A percentile compares a stretch with the other conserved stretches of the same genome.
These are phyloP conservation scores for Dimorphilus gyrociliatus DNA, from an alignment of 2,888 invertebrate species.

Conservation along the genomic window DNA sequence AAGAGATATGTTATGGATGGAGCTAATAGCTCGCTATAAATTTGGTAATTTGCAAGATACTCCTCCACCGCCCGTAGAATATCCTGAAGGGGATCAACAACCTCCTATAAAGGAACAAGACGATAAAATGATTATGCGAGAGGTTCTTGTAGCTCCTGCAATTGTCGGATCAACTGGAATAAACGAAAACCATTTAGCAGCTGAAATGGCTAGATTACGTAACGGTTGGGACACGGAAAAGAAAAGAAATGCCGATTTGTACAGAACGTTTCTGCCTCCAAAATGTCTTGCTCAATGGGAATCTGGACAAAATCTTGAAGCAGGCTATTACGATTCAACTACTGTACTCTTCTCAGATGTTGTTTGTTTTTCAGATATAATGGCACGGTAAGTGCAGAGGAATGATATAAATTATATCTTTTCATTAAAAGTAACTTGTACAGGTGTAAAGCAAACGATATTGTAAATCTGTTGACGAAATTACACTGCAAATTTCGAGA, in stretches of 20 bases:
- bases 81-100: too few relatives aligned
- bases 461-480: conserved; percentile 21
- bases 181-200: too few relatives aligned
- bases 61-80: too few relatives aligned
- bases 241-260: conserved; percentile 10
- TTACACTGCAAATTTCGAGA: conserved; percentile 21
- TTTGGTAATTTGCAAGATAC: neutral
- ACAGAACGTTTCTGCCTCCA: conserved; percentile 14
- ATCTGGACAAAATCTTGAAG: conserved; percentile 11
- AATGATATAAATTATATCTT: too few relatives aligned
- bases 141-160: too few relatives aligned
- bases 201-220: too few relatives aligned
- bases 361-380: conserved; percentile 23
- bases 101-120: too few relatives aligned
- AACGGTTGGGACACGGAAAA: too few relatives aligned
- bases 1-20: conserved; percentile 17
- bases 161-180: too few relatives aligned
- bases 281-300: conserved; percentile 11
- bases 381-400: too few relatives aligned
- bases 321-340: conserved; percentile 14
- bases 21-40: conserved; percentile 13
- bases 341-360: conserved; percentile 26
- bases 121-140: too few relatives aligned
- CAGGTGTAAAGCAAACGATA: conserved; percentile 18
- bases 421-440: too few relatives aligned